These are phyloP conservation scores for Lophius americanus DNA, from an alignment of 2,797 vertebrate genomes.

Conservation along the genomic window DNA sequence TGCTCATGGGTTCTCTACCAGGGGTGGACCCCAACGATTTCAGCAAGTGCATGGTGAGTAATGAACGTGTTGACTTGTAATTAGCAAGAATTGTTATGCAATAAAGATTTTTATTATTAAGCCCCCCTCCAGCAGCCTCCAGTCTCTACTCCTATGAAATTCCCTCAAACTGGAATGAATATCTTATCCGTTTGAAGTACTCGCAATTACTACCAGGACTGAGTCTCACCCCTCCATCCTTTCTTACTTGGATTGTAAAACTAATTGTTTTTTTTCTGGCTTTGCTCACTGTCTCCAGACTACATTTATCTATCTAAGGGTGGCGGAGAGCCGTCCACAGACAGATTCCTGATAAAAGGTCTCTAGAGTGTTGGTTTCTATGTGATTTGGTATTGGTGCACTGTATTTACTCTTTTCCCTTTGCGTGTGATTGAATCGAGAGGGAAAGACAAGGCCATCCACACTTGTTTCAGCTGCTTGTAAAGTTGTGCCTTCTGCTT, in stretches of 20 bases:
- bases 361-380: no score
- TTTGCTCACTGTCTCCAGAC: slow-evolving; percentile 50
- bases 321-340: no score
- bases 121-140: slow-evolving; percentile 38
- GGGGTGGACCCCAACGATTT: slow-evolving; percentile 98
- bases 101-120: slow-evolving; percentile 54
- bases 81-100: slow-evolving; percentile 60
- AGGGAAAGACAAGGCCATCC: no score
- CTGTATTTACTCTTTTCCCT: no score
- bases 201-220: slow-evolving; percentile 45
- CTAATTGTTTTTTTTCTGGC: slow-evolving; percentile 47
- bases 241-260: slow-evolving; percentile 60
- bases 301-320: slow-evolving; percentile 49
- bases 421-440: no score
- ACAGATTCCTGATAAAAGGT: no score
- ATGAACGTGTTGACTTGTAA: slow-evolving; percentile 55
- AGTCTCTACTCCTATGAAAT: slow-evolving; percentile 61
- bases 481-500: slow-evolving; percentile 16
- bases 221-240: slow-evolving; percentile 38
- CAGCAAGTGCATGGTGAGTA: slow-evolving; percentile 97
- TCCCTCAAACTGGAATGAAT: slow-evolving; percentile 59
- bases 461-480: slow-evolving; percentile 9
- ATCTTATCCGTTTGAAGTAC: slow-evolving; percentile 61
- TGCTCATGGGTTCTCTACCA: slow-evolving; percentile 94
- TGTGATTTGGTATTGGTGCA: no score